These are phyloP conservation scores for Apeltes quadracus DNA, from an alignment of 2,113 vertebrate species.

Conservation along the genomic window DNA sequence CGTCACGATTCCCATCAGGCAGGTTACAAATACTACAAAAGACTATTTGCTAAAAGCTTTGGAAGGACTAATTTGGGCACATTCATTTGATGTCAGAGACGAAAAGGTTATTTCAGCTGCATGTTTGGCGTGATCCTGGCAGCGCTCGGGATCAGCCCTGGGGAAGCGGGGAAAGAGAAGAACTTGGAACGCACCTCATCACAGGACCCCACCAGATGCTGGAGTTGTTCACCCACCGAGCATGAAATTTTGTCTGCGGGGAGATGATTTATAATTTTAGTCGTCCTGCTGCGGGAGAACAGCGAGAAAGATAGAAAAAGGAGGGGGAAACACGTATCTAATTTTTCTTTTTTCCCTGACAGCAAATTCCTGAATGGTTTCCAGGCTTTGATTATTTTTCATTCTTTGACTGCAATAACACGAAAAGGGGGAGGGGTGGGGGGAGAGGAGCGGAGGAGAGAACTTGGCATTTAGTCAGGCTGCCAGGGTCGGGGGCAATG, in stretches of 20 bases:
- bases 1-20: neutral
- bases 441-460: conserved; percentile 6
- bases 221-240: conserved; percentile 75
- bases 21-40: conserved; percentile 2
- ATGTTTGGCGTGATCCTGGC: conserved; percentile 65
- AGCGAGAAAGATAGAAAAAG: conserved; percentile 23
- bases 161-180: conserved; percentile 53
- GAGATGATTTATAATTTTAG: conserved; percentile 79
- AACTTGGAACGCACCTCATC: conserved; percentile 69
- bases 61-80: neutral
- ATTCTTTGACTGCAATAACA: conserved; percentile 45
- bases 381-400: conserved; percentile 65
- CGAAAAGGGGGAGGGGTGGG: neutral
- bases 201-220: conserved; percentile 77
- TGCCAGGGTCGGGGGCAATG: conserved; percentile 35
- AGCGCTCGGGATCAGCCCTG: conserved; percentile 49
- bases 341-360: conserved; percentile 36
- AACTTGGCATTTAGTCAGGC: conserved; percentile 28
- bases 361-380: conserved; percentile 65
- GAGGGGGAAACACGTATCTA: conserved; percentile 30
- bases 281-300: conserved; percentile 58
- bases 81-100: neutral
- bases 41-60: neutral
- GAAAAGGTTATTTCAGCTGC: conserved; percentile 63
- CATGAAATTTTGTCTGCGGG: conserved; percentile 79